Conservation (phyloP, 2,888 invertebrate species). For the Trachelus iudaicus region DNA sequence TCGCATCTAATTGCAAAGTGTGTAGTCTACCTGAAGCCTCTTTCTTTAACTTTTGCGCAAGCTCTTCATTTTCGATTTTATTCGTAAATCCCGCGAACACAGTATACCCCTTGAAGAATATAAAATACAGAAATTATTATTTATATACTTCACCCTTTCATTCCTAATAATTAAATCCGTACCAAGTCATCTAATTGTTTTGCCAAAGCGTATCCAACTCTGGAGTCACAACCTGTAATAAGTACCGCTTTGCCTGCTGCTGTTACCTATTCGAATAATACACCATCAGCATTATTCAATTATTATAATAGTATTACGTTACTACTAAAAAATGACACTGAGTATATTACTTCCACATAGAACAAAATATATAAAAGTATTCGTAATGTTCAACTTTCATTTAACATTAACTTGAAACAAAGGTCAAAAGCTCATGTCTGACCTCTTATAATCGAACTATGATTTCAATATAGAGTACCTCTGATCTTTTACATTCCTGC, state of each 20-base stretch:
- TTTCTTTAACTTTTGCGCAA: slow-evolving; percentile 79
- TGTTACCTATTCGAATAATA: slow-evolving; percentile 72
- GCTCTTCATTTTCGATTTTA: slow-evolving; percentile 74
- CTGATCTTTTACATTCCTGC: slow-evolving; percentile 28
- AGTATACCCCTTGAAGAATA: slow-evolving; percentile 74
- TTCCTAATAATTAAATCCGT: slow-evolving; percentile 30
- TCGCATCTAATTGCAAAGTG: slow-evolving; percentile 82
- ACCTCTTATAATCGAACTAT: slow-evolving; percentile 7
- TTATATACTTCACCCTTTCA: slow-evolving; percentile 1
- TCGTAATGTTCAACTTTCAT: not conserved
- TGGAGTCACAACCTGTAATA: slow-evolving; percentile 86
- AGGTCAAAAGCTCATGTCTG: slow-evolving; percentile 25
- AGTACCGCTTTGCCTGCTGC: slow-evolving; percentile 86
- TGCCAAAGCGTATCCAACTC: slow-evolving; percentile 79
- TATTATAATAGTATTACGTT: not conserved
- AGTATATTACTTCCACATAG: not conserved
- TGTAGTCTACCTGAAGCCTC: slow-evolving; percentile 81
- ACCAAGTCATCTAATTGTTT: slow-evolving; percentile 81
- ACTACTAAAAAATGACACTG: not conserved
- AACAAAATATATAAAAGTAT: not conserved
- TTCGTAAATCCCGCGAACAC: slow-evolving; percentile 88
- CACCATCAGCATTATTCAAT: not conserved
- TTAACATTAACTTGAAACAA: slow-evolving; percentile 6
- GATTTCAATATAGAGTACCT: slow-evolving; percentile 20
- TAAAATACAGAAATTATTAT: slow-evolving; percentile 15